Percentiles rank a stretch among this genome's conserved stretches.
phyloP scores from a whole-genome alignment of 2,888 invertebrate species.

The Zeuzera pyrina region DNA sequence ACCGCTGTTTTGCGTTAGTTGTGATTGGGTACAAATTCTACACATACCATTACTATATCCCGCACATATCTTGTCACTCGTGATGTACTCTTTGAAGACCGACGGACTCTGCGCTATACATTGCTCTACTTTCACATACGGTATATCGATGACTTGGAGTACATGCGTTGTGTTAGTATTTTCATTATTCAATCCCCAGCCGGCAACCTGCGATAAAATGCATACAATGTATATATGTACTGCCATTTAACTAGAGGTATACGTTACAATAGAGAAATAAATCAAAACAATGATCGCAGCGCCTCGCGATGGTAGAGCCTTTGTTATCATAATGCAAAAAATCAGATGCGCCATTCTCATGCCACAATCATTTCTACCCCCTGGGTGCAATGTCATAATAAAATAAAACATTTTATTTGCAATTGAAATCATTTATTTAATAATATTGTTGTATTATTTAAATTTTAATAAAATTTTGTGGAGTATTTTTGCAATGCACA shows the following conservation, averaged over 20 bases:
- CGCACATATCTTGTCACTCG: slow-evolving; percentile 42
- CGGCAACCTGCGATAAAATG: slow-evolving; percentile 29
- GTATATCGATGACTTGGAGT: slow-evolving; percentile 26
- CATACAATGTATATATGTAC: no score
- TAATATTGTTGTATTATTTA: no score
- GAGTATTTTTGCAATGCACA: no score
- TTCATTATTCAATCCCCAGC: slow-evolving; percentile 29
- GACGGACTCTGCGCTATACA: slow-evolving; percentile 20
- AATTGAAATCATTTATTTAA: no score
- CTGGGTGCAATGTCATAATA: no score
- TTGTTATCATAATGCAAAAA: no score
- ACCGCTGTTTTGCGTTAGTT: not conserved
- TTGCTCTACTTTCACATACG: slow-evolving; percentile 21
- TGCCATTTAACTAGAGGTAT: not conserved
- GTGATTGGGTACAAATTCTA: not conserved
- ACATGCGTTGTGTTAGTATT: slow-evolving; percentile 21
- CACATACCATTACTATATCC: slow-evolving; percentile 31
- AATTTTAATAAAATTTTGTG: no score
- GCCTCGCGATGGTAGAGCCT: no score
- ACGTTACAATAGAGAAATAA: not conserved
- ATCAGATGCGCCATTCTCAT: no score
- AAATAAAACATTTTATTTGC: no score
- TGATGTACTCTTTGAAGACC: slow-evolving; percentile 26
- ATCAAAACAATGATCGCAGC: no score
- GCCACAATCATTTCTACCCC: no score